Base-by-base conservation (phyloP, 2,113 vertebrate genomes). In the Seriola aureovittata region DNA sequence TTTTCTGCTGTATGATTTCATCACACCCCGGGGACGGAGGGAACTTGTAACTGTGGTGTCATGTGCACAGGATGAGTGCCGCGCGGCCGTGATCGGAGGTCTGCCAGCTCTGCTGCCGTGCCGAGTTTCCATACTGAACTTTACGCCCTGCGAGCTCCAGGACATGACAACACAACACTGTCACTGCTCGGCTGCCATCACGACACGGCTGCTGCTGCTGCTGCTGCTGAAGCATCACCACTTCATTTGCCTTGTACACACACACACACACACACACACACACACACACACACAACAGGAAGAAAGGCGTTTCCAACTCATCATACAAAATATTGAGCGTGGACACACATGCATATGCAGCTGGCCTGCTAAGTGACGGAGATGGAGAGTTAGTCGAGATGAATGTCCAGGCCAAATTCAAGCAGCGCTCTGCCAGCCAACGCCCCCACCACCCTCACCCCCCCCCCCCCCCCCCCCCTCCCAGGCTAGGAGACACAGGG, bases 271-370 rank as follows among this genome's bases (percentile, higher is more conserved):
- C 60, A 69, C 25, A 19, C 25, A 19, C 32, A 19, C 52, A n/a
- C 25, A 29, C 29, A 60, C n/a, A 11, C 60, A 69, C 25, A 19
- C 32, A 19, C 52, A n/a, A 19, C 19, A 3, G 63, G 32, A 58
- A 36, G n/a, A n/a, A 55, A 44, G 48, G 1, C n/a, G 34, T 3
- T 46, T 38, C 11, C 11, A 11, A 4, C 66, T 32, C 40, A n/a
- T 54, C 59, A 25, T 63, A 5, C 68, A 63, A 82, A 83, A 82
- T 77, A 63, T 59, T 52, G 75, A 79, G 80, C 16, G 70, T 60
- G 75, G 68, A 78, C 60, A 29, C 75, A 66, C 68, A 82, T 77
- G 86, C 88, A 92, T 88, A 82, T 78, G 88, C 91, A 93, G 90
- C 90, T 92, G 90, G 57, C 62, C 66, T 25, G 68, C 68, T 75